Conservation (phyloP, 2,797 vertebrate species). For the Silurus lanzhouensis region DNA sequence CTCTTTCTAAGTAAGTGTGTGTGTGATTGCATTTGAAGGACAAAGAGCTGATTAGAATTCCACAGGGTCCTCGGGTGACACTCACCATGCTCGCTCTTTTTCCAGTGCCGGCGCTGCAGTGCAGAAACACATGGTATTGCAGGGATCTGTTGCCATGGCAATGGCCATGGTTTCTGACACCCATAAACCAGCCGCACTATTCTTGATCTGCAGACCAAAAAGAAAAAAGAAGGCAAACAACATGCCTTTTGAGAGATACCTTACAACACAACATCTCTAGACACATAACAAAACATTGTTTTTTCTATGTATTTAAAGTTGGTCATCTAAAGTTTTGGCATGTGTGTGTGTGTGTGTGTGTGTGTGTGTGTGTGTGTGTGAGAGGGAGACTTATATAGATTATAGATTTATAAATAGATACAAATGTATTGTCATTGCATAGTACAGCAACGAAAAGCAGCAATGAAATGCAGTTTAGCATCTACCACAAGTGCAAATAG, state of each 20-base stretch:
- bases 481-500: too few species aligned
- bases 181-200: slow-evolving; percentile 67
- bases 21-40: slow-evolving; percentile 68
- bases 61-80: slow-evolving; percentile 63
- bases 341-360: too few species aligned
- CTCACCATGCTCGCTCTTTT: slow-evolving; percentile 58
- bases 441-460: too few species aligned
- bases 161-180: slow-evolving; percentile 80
- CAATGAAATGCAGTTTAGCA: too few species aligned
- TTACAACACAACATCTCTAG: background rate
- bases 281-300: slow-evolving; percentile 5
- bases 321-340: background rate
- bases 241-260: slow-evolving; percentile 5
- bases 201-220: slow-evolving; percentile 69
- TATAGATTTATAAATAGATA: too few species aligned
- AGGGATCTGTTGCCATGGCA: slow-evolving; percentile 79
- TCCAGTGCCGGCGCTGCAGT: slow-evolving; percentile 67
- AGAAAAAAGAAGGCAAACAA: slow-evolving; percentile 63
- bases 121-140: slow-evolving; percentile 73
- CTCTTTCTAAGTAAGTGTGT: slow-evolving; percentile 43
- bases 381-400: too few species aligned
- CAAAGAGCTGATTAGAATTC: slow-evolving; percentile 78
- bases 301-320: background rate
- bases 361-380: too few species aligned
- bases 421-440: too few species aligned